phyloP scores from a whole-genome alignment of 2,888 invertebrate species.

The Volucella zonaria region DNA sequence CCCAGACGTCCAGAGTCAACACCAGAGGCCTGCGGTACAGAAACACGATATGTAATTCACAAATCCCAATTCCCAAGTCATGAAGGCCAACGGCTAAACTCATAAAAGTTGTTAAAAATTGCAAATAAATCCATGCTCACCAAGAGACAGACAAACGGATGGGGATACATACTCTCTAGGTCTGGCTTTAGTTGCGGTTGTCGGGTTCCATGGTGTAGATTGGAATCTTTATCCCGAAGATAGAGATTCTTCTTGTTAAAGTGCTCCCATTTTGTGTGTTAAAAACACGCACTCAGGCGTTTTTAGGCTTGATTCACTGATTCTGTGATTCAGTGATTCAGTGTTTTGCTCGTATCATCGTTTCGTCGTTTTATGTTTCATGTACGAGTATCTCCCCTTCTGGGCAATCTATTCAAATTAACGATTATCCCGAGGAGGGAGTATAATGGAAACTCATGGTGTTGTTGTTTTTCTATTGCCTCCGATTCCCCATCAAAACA shows the following conservation, averaged over 20 bases:
- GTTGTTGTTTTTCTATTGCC: constrained; percentile 3
- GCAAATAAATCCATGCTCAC: constrained; percentile 45
- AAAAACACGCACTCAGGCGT: constrained; percentile 58
- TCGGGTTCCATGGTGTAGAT: constrained; percentile 21
- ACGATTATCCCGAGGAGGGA: constrained; percentile 58
- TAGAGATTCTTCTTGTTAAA: constrained; percentile 25
- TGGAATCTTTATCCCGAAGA: constrained; percentile 35
- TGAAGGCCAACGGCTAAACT: constrained; percentile 53
- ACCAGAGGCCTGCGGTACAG: not conserved
- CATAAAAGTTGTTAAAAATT: constrained; percentile 49
- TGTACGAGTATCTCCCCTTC: constrained; percentile 51
- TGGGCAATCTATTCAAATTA: constrained; percentile 72
- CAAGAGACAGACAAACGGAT: constrained; percentile 24
- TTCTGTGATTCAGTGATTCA: constrained; percentile 56
- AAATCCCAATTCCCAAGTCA: constrained; percentile 42
- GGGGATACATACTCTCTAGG: not conserved
- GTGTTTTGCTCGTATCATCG: constrained; percentile 44
- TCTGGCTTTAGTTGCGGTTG: not conserved
- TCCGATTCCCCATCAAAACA: constrained; percentile 42
- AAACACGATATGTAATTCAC: constrained; percentile 51
- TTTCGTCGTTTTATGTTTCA: constrained; percentile 19
- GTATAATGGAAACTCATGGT: constrained; percentile 12
- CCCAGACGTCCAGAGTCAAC: constrained; percentile 16
- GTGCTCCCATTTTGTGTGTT: constrained; percentile 49
- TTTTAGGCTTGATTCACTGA: not conserved